Base-by-base conservation (phyloP, 2,113 vertebrate genomes). In the Callionymus lyra region DNA sequence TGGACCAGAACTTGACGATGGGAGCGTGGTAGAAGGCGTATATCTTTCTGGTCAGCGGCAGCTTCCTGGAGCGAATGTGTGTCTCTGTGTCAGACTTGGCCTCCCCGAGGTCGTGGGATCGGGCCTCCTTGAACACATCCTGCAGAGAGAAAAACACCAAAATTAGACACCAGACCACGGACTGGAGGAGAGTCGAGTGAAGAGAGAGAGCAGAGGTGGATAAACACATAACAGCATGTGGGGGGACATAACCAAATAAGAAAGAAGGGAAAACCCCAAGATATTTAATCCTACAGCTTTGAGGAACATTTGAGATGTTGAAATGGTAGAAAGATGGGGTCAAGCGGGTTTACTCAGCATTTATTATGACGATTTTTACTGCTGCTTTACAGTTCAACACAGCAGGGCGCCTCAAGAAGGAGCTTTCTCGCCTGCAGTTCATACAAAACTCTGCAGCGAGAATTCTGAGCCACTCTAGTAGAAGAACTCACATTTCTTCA, bases 1-100 rank as follows among this genome's bases (percentile, higher is more conserved):
- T 98, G 77, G 91, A 91, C 94, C 95, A 98, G 82, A 98, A 98
- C 78, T 98, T 98, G 71, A 95, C 95, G 59, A 98, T 98, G 32
- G 95, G 95, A 45, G 95, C 94, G 44, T 94, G 94, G 84, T 97
- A 98, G 79, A 99, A 99, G 14, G 93, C 91, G 53, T 99, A 91
- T 65, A 98, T 93, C 56, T 98, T 98, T 58, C 91, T 87, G 37
- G 91, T 94, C 63, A 99, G 85, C 34, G 95, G 95, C 63, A 99
- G 86, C 13, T 87, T 89, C 54, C 94, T 88, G 34, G 93, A 88
- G 41, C 91, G 94, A 58, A 88, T 56, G 16, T 89, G 85, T 11
- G 87, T 88, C 41, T 93, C 92, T 53, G 88, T 85, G 60, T 97
- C 94, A 55, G 70, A 84, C 62, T 96, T 98, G 19, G 80, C 71